A percentile compares a stretch with the other conserved stretches of the same genome.
Conservation (phyloP, 2,888 invertebrate genomes). For the Tridacna crocea region DNA sequence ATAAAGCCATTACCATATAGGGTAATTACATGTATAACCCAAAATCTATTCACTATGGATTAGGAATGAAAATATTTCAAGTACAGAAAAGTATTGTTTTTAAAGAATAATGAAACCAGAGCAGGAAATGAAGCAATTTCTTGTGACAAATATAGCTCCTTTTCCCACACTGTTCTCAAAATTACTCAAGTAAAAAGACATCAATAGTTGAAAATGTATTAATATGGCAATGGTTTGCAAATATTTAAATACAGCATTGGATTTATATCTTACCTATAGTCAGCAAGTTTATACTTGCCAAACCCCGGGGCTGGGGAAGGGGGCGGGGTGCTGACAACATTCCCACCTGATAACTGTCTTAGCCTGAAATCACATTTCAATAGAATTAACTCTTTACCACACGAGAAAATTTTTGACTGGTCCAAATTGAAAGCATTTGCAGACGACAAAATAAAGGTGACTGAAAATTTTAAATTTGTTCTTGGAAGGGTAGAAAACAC, state of each 20-base stretch:
- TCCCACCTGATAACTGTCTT: conserved; percentile 90
- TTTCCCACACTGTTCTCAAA: not conserved
- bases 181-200: too few relatives aligned
- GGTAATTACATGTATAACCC: too few relatives aligned
- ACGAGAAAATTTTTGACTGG: too few relatives aligned
- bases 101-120: not conserved
- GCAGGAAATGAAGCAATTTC: not conserved
- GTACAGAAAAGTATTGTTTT: not conserved
- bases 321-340: conserved; percentile 82
- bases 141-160: not conserved
- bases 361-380: conserved; percentile 86
- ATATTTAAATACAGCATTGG: too few relatives aligned
- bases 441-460: too few relatives aligned
- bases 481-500: too few relatives aligned
- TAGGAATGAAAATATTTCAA: not conserved
- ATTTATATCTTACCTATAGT: conserved; percentile 86
- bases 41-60: not conserved
- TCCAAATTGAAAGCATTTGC: too few relatives aligned
- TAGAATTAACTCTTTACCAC: too few relatives aligned
- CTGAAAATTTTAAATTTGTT: too few relatives aligned
- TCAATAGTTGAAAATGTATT: too few relatives aligned
- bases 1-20: too few relatives aligned
- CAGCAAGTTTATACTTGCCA: conserved; percentile 85
- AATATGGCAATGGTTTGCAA: too few relatives aligned
- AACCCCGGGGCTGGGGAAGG: conserved; percentile 76